Percentiles rank a stretch among this genome's conserved stretches.
Conservation (phyloP, 2,888 invertebrate species). For the Baccha elongata region DNA sequence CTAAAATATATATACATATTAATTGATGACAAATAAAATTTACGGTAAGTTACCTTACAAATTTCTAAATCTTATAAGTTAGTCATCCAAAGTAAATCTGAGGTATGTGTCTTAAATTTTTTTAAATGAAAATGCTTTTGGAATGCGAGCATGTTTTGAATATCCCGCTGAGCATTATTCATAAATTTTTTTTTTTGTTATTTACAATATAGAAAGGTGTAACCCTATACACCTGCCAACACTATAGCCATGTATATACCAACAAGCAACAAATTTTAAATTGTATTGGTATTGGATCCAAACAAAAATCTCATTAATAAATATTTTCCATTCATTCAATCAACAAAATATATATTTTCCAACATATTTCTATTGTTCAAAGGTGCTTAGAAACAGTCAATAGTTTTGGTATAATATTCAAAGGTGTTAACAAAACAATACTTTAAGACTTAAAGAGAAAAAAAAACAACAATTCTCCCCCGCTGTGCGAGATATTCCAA, state of each 20-base stretch:
- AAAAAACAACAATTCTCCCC: constrained; percentile 48
- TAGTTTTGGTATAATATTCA: constrained; percentile 32
- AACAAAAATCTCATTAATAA: constrained; percentile 53
- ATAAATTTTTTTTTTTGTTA: constrained; percentile 7
- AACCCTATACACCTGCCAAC: constrained; percentile 22
- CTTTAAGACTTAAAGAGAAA: constrained; percentile 34
- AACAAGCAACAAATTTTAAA: constrained; percentile 54
- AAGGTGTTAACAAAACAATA: constrained; percentile 70
- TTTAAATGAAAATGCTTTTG: no score
- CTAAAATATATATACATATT: no score
- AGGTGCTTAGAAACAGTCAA: constrained; percentile 12
- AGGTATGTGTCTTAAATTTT: no score
- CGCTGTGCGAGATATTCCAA: constrained; percentile 58
- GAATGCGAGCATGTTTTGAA: constrained; percentile 24
- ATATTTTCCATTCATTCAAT: constrained; percentile 60
- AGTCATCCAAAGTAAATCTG: no score
- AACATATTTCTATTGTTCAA: constrained; percentile 38
- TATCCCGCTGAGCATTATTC: constrained; percentile 24
- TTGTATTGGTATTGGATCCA: constrained; percentile 35
- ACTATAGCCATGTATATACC: neutral
- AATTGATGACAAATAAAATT: no score
- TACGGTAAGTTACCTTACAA: no score
- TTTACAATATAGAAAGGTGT: constrained; percentile 6
- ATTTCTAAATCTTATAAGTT: no score
- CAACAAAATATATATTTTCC: constrained; percentile 63